A percentile compares a stretch with the other conserved stretches of the same genome.
Evolutionary conservation across 2,113 vertebrate species (phyloP).

Genomic region (Anarhynchus alexandrinus): DNA sequence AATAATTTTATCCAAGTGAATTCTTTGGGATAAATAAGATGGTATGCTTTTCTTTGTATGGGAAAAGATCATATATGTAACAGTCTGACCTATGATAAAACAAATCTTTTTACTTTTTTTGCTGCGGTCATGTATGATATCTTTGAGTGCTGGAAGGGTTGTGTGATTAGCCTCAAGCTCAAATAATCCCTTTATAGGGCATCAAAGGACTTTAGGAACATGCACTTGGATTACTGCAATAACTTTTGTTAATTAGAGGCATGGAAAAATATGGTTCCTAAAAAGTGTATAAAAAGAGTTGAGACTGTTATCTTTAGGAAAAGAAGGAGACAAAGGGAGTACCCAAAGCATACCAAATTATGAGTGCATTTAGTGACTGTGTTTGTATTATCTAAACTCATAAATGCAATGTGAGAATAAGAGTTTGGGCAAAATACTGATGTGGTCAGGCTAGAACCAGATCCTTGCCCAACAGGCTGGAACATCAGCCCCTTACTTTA

Average conservation of each 20-base stretch:
- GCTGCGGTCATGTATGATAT: neutral
- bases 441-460: accelerated
- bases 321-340: neutral
- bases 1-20: neutral
- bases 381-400: neutral
- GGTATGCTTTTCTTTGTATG: neutral
- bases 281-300: neutral
- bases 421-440: neutral
- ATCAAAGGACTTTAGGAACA: neutral
- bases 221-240: neutral
- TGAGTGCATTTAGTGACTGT: neutral
- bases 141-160: neutral
- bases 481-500: neutral
- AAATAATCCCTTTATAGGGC: neutral
- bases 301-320: neutral
- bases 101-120: neutral
- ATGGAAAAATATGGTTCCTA: neutral
- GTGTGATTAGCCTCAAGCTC: neutral
- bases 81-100: neutral
- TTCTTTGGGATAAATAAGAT: neutral
- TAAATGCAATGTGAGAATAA: neutral
- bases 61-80: neutral
- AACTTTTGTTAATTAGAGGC: neutral
- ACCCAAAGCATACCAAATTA: neutral
- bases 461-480: neutral